Percentiles rank a stretch among this genome's conserved stretches.
Evolutionary conservation across 2,113 vertebrate genomes (phyloP).

Genomic region (Rana temporaria): DNA sequence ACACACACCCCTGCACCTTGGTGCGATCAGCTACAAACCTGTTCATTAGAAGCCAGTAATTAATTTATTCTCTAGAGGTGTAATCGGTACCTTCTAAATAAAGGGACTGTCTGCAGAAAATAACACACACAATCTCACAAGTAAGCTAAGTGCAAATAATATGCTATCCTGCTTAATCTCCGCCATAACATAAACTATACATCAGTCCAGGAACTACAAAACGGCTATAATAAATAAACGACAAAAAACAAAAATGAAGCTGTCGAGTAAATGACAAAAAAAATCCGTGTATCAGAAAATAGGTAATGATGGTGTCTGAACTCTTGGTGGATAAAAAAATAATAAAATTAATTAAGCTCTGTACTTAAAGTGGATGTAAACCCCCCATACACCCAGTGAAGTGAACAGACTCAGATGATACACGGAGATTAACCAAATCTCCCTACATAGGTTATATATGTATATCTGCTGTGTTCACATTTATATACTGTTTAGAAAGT

Average conservation of each 20-base stretch:
- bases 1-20: neutral
- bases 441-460: too few relatives aligned
- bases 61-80: slow-evolving; percentile 41
- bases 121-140: slow-evolving; percentile 27
- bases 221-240: neutral
- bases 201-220: neutral
- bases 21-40: slow-evolving; percentile 36
- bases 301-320: neutral
- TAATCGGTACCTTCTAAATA: slow-evolving; percentile 33
- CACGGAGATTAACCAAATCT: too few relatives aligned
- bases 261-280: too few relatives aligned
- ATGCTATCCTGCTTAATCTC: slow-evolving; percentile 2
- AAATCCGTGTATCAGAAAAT: neutral
- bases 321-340: too few relatives aligned
- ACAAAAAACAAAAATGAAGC: neutral
- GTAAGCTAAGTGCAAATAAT: neutral
- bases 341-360: too few relatives aligned
- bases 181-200: neutral
- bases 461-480: too few relatives aligned
- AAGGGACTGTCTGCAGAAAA: slow-evolving; percentile 16
- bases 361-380: too few relatives aligned
- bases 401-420: too few relatives aligned
- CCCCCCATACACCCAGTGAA: too few relatives aligned
- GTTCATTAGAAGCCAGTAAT: slow-evolving; percentile 38
- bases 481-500: too few relatives aligned